Evolutionary conservation across 2,113 vertebrate species (phyloP).

Genomic region (Pteruthius melanotis): DNA sequence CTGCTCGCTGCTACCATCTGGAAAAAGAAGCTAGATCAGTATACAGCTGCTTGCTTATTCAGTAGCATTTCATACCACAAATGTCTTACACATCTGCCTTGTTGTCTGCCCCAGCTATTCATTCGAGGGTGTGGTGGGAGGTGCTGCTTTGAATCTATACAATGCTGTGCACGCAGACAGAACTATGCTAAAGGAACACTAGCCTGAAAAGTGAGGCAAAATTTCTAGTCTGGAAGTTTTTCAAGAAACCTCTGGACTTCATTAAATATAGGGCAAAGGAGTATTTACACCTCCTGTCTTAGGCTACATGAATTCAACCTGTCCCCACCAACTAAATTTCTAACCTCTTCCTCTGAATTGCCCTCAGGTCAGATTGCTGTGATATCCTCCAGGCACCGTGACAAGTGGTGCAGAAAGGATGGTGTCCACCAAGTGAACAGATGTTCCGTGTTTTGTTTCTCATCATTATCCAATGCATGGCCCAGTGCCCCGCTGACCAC

Average conservation of each 20-base stretch:
- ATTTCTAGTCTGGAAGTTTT: not conserved
- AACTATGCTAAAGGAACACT: not conserved
- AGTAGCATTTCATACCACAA: constrained; percentile 12
- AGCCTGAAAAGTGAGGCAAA: not conserved
- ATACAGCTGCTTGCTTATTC: constrained; percentile 42
- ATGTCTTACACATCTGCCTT: constrained; percentile 33
- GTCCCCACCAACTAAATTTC: not conserved
- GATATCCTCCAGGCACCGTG: not conserved
- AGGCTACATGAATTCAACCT: not conserved
- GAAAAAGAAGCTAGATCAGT: constrained; percentile 22
- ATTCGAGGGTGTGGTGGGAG: not conserved
- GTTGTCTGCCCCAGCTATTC: not conserved
- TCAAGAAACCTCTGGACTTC: not conserved
- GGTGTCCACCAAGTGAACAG: not conserved
- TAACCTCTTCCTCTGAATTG: not conserved
- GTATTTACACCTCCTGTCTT: not conserved
- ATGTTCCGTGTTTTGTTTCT: not conserved
- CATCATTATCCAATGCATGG: not conserved
- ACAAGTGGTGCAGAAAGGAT: not conserved
- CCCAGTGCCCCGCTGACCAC: not conserved
- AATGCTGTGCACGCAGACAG: not conserved
- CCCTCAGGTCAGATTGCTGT: not conserved
- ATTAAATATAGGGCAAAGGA: not conserved
- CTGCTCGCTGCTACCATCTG: constrained; percentile 27
- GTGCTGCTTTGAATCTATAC: not conserved